phyloP scores from a whole-genome alignment of 2,113 vertebrate species.

The Castor canadensis region DNA sequence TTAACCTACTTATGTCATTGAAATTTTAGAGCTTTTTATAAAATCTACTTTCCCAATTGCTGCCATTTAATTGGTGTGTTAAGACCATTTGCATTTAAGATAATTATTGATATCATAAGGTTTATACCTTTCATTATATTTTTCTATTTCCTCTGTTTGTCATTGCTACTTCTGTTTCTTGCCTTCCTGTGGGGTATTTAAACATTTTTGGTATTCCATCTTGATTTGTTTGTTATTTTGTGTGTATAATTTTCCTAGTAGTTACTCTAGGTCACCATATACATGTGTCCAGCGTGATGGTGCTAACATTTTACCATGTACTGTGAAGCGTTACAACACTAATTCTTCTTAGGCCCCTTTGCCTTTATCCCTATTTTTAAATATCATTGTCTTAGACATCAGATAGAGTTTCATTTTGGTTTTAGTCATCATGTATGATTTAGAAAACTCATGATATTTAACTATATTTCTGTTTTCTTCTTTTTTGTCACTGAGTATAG shows the following conservation, averaged over 20 bases:
- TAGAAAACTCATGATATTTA: conserved; percentile 5
- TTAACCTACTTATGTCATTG: too few species aligned
- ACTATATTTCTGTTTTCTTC: background rate
- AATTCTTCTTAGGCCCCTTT: background rate
- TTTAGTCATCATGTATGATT: background rate
- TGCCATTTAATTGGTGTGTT: conserved; percentile 8
- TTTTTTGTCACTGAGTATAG: background rate
- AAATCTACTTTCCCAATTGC: background rate
- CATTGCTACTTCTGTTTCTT: conserved; percentile 12
- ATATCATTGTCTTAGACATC: background rate
- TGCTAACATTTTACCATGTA: background rate
- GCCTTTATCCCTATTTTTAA: too few species aligned
- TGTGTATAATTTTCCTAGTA: background rate
- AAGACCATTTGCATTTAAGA: background rate
- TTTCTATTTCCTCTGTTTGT: conserved; percentile 13
- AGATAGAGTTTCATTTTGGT: conserved; percentile 30
- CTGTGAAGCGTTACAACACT: conserved; percentile 11
- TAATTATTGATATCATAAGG: background rate
- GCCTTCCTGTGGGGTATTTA: background rate
- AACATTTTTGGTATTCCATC: conserved; percentile 29
- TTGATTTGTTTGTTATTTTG: conserved; percentile 36
- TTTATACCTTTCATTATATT: background rate
- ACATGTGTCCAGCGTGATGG: background rate
- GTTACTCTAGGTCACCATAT: background rate
- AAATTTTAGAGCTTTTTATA: background rate